These are phyloP conservation scores for Iguana delicatissima DNA, from an alignment of 2,797 vertebrate species.

Conservation along the genomic window DNA sequence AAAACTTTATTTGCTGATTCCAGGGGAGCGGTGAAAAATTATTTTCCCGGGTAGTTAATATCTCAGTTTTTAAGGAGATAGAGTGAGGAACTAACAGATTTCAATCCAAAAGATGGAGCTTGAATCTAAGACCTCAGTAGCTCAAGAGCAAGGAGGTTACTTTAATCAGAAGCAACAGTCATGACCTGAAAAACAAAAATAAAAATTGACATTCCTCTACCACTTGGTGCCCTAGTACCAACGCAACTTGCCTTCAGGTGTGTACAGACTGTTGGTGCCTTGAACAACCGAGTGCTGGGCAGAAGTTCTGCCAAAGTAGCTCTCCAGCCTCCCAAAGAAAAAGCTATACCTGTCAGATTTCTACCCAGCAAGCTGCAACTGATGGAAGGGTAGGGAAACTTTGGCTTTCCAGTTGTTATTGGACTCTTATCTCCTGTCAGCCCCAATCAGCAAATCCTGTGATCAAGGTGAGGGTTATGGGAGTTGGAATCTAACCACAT, in stretches of 20 bases:
- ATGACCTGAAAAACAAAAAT: neutral
- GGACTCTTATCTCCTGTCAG: too few species aligned
- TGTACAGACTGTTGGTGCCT: neutral
- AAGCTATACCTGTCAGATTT: neutral
- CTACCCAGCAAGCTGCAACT: too few species aligned
- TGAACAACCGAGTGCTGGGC: neutral
- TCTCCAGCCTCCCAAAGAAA: neutral
- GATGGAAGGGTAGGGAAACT: neutral
- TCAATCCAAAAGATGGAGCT: neutral
- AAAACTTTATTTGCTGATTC: neutral
- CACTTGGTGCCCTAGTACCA: neutral
- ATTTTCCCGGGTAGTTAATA: neutral
- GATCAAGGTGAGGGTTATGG: too few species aligned
- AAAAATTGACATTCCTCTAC: neutral
- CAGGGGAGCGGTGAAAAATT: neutral
- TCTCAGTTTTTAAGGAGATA: too few species aligned
- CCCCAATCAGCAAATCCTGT: too few species aligned
- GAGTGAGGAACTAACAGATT: neutral
- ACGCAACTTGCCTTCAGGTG: neutral
- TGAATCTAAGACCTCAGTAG: neutral
- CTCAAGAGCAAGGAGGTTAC: neutral
- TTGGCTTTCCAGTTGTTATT: too few species aligned
- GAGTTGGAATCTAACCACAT: too few species aligned
- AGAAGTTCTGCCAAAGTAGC: neutral
- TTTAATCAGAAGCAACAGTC: neutral